Percentiles rank a stretch among this genome's conserved stretches.
Conservation (phyloP, 2,113 vertebrate species). For the Ammodytes marinus region DNA sequence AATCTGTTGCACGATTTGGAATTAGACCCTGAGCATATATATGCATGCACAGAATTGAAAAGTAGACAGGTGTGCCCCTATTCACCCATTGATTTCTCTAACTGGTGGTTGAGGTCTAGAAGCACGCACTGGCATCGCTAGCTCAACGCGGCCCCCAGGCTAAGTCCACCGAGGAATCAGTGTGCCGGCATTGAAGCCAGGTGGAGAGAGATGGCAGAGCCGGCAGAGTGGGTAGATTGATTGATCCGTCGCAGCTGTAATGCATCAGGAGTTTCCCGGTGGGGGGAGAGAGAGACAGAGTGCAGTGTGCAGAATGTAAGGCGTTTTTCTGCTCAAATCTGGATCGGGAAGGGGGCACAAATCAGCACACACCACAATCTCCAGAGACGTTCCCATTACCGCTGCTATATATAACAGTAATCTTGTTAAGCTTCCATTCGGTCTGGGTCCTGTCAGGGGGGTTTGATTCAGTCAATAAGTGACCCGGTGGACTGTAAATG, state of each 20-base stretch:
- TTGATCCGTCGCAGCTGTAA: constrained; percentile 77
- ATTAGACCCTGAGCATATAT: neutral
- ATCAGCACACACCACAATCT: constrained; percentile 68
- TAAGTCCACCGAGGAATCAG: constrained; percentile 49
- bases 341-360: constrained; percentile 59
- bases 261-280: constrained; percentile 74
- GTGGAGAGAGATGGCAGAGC: constrained; percentile 52
- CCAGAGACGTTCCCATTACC: constrained; percentile 77
- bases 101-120: constrained; percentile 47
- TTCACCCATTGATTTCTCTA: constrained; percentile 36
- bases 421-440: constrained; percentile 80
- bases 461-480: constrained; percentile 78
- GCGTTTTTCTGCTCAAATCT: constrained; percentile 64
- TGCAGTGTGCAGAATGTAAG: constrained; percentile 56
- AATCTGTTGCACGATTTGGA: constrained; percentile 28
- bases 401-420: constrained; percentile 80
- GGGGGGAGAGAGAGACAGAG: constrained; percentile 35
- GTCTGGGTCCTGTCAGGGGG: constrained; percentile 65
- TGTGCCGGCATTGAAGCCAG: constrained; percentile 59
- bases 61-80: neutral
- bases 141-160: constrained; percentile 25
- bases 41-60: neutral
- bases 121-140: constrained; percentile 36
- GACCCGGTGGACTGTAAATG: constrained; percentile 79
- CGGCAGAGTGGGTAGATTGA: constrained; percentile 64